Conservation (phyloP, 2,888 invertebrate species). For the Phalera bucephala region DNA sequence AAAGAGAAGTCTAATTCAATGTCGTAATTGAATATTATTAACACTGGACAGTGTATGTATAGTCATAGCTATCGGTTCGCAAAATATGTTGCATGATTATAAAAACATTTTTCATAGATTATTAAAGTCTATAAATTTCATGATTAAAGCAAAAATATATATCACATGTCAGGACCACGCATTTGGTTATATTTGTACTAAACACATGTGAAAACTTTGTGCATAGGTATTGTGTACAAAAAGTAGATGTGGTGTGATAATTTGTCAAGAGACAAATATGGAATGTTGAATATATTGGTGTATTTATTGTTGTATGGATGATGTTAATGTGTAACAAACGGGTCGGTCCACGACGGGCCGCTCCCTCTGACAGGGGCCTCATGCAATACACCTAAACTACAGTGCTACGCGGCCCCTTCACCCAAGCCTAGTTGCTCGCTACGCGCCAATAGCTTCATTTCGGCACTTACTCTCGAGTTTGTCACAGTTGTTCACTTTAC, state of each 20-base stretch:
- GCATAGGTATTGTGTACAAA: too few relatives aligned
- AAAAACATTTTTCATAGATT: too few relatives aligned
- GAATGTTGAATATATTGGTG: constrained; percentile 9
- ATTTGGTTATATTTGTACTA: too few relatives aligned
- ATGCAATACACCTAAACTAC: constrained; percentile 78
- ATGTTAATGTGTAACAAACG: constrained; percentile 62
- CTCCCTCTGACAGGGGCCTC: constrained; percentile 68
- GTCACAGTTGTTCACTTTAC: constrained; percentile 98
- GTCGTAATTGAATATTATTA: too few relatives aligned
- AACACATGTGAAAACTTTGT: too few relatives aligned
- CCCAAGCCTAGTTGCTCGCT: constrained; percentile 79
- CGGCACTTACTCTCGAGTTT: constrained; percentile 96
- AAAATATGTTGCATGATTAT: too few relatives aligned
- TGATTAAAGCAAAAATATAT: too few relatives aligned
- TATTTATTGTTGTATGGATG: constrained; percentile 27
- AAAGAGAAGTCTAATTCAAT: constrained; percentile 5
- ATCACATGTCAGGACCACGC: too few relatives aligned
- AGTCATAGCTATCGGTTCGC: too few relatives aligned
- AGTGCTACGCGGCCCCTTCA: constrained; percentile 80
- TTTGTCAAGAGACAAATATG: background rate
- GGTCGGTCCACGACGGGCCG: constrained; percentile 51
- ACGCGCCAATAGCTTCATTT: constrained; percentile 74
- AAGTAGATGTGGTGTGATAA: too few relatives aligned
- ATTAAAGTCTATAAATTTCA: too few relatives aligned
- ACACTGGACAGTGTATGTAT: too few relatives aligned